phyloP scores from a whole-genome alignment of 2,113 vertebrate genomes.

The Protobothrops flavoviridis region DNA sequence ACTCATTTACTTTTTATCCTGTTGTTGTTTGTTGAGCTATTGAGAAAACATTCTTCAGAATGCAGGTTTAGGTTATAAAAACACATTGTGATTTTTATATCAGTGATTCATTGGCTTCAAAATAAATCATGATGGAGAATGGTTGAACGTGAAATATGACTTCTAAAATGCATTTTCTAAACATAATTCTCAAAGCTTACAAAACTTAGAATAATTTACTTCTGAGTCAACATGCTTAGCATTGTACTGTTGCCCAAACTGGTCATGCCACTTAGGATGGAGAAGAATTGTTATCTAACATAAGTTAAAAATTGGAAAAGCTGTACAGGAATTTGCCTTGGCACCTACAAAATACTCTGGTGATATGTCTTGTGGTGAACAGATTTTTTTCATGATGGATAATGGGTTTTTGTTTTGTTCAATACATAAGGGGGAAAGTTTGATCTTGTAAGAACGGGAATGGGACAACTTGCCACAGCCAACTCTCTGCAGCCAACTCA shows the following conservation, averaged over 20 bases:
- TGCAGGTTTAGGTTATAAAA: conserved; percentile 39
- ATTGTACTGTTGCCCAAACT: conserved; percentile 25
- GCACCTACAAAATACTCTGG: conserved; percentile 27
- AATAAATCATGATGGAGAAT: conserved; percentile 6
- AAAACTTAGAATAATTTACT: not conserved
- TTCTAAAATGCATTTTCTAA: conserved; percentile 21
- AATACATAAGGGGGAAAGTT: not conserved
- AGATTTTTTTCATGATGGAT: not conserved
- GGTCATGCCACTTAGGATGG: not conserved
- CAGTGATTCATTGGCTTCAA: conserved; percentile 20
- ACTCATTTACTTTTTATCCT: conserved; percentile 57
- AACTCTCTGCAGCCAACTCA: too few species aligned
- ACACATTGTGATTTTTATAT: not conserved
- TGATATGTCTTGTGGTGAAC: conserved; percentile 22
- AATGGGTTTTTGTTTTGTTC: not conserved
- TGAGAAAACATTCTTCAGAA: conserved; percentile 47
- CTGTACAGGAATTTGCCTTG: conserved; percentile 26
- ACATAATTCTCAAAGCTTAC: not conserved
- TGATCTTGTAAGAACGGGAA: not conserved
- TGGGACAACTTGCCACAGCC: too few species aligned
- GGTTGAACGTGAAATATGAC: conserved; percentile 18
- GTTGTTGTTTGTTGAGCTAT: conserved; percentile 42
- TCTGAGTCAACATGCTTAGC: not conserved
- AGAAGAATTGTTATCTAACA: not conserved
- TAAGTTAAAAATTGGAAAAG: not conserved